Base-by-base conservation (phyloP, 2,797 vertebrate genomes). In the Oreortyx pictus region DNA sequence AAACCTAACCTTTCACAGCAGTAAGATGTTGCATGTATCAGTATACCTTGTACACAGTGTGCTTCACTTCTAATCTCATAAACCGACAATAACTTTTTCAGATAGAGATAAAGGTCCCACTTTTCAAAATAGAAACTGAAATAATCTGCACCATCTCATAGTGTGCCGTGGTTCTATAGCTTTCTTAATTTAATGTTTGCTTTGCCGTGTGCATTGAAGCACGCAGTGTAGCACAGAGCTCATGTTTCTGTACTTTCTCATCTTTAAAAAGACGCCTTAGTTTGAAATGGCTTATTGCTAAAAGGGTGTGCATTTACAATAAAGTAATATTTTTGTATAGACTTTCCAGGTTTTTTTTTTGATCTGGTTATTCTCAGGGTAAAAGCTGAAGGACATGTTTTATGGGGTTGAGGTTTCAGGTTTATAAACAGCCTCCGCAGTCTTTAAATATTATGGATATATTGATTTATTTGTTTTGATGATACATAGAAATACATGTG, bases 301-400 rank as follows among this genome's bases (percentile, higher is more conserved):
- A 88, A 70, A 65, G 33, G 14, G 31, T 68, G 6, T 68, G 27
- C 56, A 31, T 79, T 74, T 83, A 49, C 57, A 65, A 39, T 24
- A 73, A 74, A 60, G 24, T 56, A 8, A 47, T 68, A 29, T 71
- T 76, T 83, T 76, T 59, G 27, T 39, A 60, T 49, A 70, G 66
- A 20, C 35, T 78, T 76, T 22, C 52, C 44, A 54, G 3, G 37
- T 10, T 37, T 56, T 65, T 82, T 54, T 91, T 91, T 82, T 65
- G 7, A 54, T 82, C 76, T 93, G 72, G 17, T 70, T 88, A 61
- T 73, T 93, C 66, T 91, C 67, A 78, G 46, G 13, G 25, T 88
- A 60, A 88, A 86, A 62, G 37, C 52, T 57, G 35, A 80, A 74
- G 33, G 66, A 60, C 24, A 15, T 59, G 6, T 43, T 73, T 85